Conservation (phyloP, 2,888 invertebrate genomes). For the Agrotis clavis region DNA sequence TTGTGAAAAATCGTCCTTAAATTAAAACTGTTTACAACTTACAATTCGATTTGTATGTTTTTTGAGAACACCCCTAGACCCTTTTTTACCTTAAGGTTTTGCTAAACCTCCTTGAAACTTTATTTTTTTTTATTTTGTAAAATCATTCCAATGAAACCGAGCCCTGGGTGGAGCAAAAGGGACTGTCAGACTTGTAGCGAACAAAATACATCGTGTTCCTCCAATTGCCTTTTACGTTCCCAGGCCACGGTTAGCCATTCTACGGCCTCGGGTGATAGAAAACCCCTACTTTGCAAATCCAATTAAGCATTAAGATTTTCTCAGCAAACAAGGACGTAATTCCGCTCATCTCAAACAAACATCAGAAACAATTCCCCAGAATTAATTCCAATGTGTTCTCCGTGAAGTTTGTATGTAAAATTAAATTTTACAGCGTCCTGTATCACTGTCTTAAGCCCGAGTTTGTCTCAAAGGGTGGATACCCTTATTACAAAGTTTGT, state of each 20-base stretch:
- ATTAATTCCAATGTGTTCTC: constrained; percentile 63
- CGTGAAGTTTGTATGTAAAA: constrained; percentile 50
- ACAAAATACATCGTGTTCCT: too few relatives aligned
- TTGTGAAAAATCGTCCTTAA: neutral
- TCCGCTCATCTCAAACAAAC: constrained; percentile 31
- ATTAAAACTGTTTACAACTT: neutral
- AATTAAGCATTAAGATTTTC: neutral
- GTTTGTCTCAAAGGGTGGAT: constrained; percentile 56
- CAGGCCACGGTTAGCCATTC: too few relatives aligned
- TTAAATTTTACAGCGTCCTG: constrained; percentile 51
- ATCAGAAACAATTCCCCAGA: constrained; percentile 49
- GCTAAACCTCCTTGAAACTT: too few relatives aligned
- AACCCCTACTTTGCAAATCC: neutral
- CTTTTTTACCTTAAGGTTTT: too few relatives aligned
- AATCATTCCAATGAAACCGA: too few relatives aligned
- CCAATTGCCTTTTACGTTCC: too few relatives aligned
- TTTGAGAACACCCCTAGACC: neutral
- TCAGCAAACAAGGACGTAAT: constrained; percentile 20
- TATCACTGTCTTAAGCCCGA: constrained; percentile 40
- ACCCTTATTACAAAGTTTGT: constrained; percentile 61
- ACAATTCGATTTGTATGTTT: neutral
- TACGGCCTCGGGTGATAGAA: too few relatives aligned
- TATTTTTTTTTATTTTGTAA: too few relatives aligned
- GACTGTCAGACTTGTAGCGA: too few relatives aligned
- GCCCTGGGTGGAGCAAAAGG: too few relatives aligned